These are phyloP conservation scores for Cavia aperea DNA, from an alignment of 2,113 vertebrate genomes.

Conservation along the genomic window DNA sequence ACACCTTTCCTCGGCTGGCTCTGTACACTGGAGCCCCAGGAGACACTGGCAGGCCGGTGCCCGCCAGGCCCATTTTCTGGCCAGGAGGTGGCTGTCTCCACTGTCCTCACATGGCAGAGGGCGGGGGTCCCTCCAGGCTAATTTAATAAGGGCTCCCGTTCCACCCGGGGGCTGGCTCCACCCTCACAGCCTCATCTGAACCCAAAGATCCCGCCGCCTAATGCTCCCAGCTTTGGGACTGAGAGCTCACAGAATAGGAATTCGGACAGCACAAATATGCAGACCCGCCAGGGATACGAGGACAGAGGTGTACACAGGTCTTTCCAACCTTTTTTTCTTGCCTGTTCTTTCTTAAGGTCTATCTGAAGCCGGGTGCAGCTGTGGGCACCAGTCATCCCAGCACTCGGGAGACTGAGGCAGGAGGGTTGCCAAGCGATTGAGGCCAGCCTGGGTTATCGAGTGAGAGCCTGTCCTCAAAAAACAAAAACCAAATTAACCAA, in stretches of 20 bases:
- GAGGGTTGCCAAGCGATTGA: too few relatives aligned
- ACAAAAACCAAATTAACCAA: not conserved
- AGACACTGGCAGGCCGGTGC: too few relatives aligned
- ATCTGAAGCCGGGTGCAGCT: not conserved
- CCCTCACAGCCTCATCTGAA: not conserved
- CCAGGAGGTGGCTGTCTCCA: rapidly evolving
- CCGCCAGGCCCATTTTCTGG: not conserved
- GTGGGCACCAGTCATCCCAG: not conserved
- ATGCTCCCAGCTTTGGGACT: too few relatives aligned
- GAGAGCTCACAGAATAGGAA: not conserved
- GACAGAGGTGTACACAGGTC: rapidly evolving
- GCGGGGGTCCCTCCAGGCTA: too few relatives aligned
- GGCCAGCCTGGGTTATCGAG: not conserved
- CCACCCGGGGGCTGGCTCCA: not conserved
- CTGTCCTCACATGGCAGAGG: not conserved
- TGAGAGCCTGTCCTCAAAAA: not conserved
- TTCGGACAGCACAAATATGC: not conserved
- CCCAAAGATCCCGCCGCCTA: not conserved
- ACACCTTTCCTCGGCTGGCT: too few relatives aligned
- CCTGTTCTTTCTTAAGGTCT: too few relatives aligned
- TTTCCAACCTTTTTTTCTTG: not conserved
- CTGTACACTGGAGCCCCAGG: too few relatives aligned
- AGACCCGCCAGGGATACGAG: not conserved
- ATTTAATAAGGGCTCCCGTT: not conserved
- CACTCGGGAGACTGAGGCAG: not conserved